These are phyloP conservation scores for Drosophila micromelanica DNA, from an alignment of 1,140 invertebrate genomes.

Conservation along the genomic window DNA sequence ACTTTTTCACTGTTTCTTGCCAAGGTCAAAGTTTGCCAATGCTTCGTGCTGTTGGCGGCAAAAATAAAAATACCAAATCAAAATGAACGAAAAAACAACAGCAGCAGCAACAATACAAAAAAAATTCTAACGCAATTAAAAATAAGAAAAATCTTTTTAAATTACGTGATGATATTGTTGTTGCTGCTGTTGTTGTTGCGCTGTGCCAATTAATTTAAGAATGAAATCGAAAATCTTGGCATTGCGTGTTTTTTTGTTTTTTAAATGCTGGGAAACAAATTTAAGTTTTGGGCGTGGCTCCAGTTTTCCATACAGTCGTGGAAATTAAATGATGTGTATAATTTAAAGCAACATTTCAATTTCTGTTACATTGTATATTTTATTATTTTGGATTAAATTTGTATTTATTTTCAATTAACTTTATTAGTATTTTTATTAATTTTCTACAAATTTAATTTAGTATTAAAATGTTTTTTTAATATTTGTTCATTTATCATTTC, in stretches of 20 bases:
- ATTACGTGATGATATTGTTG: conserved; percentile 53
- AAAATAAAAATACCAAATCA: conserved; percentile 7
- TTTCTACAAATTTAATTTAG: background rate
- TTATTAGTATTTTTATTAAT: background rate
- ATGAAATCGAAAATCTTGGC: conserved; percentile 77
- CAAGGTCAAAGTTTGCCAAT: conserved; percentile 73
- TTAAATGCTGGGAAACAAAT: background rate
- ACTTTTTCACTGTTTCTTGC: conserved; percentile 35
- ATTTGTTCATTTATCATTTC: conserved; percentile 1
- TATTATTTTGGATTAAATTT: background rate
- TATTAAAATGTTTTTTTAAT: background rate
- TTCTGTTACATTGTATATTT: no score
- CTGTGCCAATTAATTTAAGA: conserved; percentile 76
- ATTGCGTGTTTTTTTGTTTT: conserved; percentile 41
- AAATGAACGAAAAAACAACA: no score
- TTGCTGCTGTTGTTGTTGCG: conserved; percentile 48
- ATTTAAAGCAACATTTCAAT: no score
- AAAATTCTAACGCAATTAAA: conserved; percentile 33
- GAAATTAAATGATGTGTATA: background rate
- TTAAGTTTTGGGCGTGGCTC: conserved; percentile 11
- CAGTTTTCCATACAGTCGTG: background rate
- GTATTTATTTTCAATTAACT: background rate
- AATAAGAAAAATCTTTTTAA: conserved; percentile 60
- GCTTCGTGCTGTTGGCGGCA: conserved; percentile 10
- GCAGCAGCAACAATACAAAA: conserved; percentile 14